A percentile compares a stretch with the other conserved stretches of the same genome.
Conservation (phyloP, 2,797 vertebrate species). For the Mormyrus proboscirostris region DNA sequence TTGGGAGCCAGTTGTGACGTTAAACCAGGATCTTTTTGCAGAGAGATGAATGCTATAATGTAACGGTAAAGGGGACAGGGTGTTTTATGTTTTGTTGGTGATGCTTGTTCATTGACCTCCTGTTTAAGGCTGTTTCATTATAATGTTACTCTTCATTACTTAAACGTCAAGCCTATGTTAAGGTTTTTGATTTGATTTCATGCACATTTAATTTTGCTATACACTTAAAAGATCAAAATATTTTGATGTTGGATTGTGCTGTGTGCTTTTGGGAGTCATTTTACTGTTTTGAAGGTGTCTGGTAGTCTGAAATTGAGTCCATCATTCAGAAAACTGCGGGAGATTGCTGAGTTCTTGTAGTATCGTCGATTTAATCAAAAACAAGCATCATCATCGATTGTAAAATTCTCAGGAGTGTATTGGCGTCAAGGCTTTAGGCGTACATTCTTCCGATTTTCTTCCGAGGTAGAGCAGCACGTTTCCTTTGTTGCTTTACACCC, state of each 20-base stretch:
- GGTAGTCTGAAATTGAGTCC: background rate
- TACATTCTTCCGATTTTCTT: background rate
- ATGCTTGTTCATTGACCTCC: background rate
- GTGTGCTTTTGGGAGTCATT: background rate
- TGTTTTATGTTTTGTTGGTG: background rate
- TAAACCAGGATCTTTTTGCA: slow-evolving; percentile 41
- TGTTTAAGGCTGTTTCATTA: background rate
- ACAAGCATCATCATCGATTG: background rate
- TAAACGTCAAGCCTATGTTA: background rate
- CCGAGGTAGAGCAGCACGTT: background rate
- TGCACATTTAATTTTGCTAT: background rate
- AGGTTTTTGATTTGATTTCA: slow-evolving; percentile 5
- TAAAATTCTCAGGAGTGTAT: background rate
- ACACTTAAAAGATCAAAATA: background rate
- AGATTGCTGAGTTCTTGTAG: background rate
- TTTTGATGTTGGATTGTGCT: background rate
- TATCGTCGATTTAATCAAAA: background rate
- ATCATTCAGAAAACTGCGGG: background rate
- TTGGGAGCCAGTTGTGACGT: slow-evolving; percentile 48
- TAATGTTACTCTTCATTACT: background rate
- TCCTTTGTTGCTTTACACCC: background rate
- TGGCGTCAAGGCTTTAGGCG: background rate
- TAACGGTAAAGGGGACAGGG: background rate
- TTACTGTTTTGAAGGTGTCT: background rate
- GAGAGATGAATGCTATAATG: background rate